Percentiles rank a stretch among this genome's conserved stretches.
These are phyloP conservation scores for Calycopis cecrops DNA, from an alignment of 1,140 invertebrate genomes.

Conservation along the genomic window DNA sequence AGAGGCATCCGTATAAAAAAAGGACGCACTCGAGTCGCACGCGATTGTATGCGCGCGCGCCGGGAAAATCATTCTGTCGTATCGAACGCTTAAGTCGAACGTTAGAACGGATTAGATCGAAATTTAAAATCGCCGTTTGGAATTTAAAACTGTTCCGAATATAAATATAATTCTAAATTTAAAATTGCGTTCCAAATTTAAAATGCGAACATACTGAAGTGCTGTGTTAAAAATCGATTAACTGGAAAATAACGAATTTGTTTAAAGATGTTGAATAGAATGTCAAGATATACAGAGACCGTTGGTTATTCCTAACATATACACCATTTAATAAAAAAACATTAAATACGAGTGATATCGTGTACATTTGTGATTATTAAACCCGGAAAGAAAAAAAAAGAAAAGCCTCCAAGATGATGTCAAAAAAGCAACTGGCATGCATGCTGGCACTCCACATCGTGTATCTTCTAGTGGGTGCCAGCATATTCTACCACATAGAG, in stretches of 20 bases:
- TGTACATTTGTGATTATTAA: constrained; percentile 19
- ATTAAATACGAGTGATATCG: constrained; percentile 3
- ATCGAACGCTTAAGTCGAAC: constrained; percentile 50
- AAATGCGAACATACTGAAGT: constrained; percentile 18
- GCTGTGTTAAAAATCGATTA: constrained; percentile 32
- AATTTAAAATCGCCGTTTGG: constrained; percentile 21
- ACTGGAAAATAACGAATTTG: constrained; percentile 35
- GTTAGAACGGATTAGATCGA: constrained; percentile 49
- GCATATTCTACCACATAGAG: constrained; percentile 87
- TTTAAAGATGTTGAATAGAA: constrained; percentile 5
- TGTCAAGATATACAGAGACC: too few species aligned
- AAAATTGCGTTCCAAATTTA: not conserved
- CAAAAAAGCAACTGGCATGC: constrained; percentile 86
- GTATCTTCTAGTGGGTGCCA: constrained; percentile 85
- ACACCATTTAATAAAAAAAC: too few species aligned
- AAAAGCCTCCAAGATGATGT: constrained; percentile 79
- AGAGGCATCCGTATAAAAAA: constrained; percentile 68
- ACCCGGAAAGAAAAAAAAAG: constrained; percentile 13
- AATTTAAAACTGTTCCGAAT: constrained; percentile 15
- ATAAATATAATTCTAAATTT: constrained; percentile 4
- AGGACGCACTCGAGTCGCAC: constrained; percentile 40
- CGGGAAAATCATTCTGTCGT: constrained; percentile 61
- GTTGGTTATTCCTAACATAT: too few species aligned
- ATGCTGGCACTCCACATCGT: constrained; percentile 84
- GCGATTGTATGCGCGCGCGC: constrained; percentile 56